Base-by-base conservation (phyloP, 1,140 invertebrate species). In the Linepithema humile region DNA sequence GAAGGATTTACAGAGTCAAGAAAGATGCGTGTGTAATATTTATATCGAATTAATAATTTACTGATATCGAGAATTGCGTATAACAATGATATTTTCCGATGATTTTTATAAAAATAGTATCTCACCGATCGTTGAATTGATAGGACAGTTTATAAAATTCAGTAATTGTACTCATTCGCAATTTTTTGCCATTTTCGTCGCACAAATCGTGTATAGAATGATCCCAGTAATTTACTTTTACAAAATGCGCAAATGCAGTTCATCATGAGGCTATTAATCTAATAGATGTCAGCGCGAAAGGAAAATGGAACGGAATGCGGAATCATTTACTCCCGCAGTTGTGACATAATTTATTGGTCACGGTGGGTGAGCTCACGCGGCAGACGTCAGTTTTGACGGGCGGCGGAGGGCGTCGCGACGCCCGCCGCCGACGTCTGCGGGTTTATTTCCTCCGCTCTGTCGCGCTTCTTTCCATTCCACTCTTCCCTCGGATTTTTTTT, bases 281-380 rank as follows among this genome's bases (percentile, higher is more conserved):
- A 20, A 78, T 69, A 15, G 10, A 69, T 20, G 23, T 55, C 29
- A 38, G 53, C 26, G 29, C 38, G 32, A 40, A 35, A 35, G 29
- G 29, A 73, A 73, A 82, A 26, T 4, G 29, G 12, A n/a, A 43
- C 53, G 20, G 26, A 17, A 29, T 32, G 57, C 73, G 40, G 74
- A 53, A 65, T 78, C 45, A 67, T 78, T 78, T 78, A 67, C 74
- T 78, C 17, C 53, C 45, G 40, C 74, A 35, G 59, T 50, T 43
- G 38, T 32, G 78, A 74, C 29, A 73, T 48, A 59, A 73, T 73
- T 73, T 73, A 73, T 82, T 43, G 65, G 69, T 82, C 67, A 82
- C 29, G 20, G 69, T 15, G 65, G 50, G 12, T 74, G 53, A 59
- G 35, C 40, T 38, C 69, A 67, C 48, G 77, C 72, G 48, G 38